Percentiles rank a stretch among this genome's conserved stretches.
Conservation (phyloP, 2,888 invertebrate species). For the Hemithea aestivaria region DNA sequence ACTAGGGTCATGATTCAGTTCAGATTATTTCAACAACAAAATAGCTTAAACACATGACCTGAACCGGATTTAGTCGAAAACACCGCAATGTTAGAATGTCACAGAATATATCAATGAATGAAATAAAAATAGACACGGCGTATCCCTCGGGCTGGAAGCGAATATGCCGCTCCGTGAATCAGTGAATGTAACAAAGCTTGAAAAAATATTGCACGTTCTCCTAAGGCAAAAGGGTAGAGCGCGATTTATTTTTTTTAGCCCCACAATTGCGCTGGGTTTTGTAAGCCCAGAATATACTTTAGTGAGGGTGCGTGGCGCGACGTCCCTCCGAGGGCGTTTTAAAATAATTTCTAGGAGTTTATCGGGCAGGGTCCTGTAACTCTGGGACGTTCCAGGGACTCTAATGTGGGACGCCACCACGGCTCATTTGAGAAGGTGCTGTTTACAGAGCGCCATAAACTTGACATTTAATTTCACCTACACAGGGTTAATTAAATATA, state of each 20-base stretch:
- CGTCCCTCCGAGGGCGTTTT: slow-evolving; percentile 25
- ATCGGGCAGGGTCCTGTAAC: slow-evolving; percentile 27
- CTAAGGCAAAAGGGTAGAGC: slow-evolving; percentile 21
- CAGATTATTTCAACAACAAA: too few relatives aligned
- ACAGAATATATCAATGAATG: slow-evolving; percentile 10
- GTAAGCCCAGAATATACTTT: slow-evolving; percentile 32
- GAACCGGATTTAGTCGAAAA: too few relatives aligned
- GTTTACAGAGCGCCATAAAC: background rate
- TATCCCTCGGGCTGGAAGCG: slow-evolving; percentile 7
- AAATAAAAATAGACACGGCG: slow-evolving; percentile 11
- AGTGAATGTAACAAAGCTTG: slow-evolving; percentile 32
- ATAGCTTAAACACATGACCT: too few relatives aligned
- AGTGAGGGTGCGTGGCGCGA: slow-evolving; percentile 14
- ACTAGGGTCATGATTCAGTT: too few relatives aligned
- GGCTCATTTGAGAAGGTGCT: slow-evolving; percentile 3
- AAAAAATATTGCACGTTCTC: slow-evolving; percentile 34
- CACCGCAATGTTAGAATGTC: background rate
- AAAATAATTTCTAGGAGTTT: slow-evolving; percentile 34
- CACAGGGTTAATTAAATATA: too few relatives aligned
- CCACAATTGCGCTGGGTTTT: slow-evolving; percentile 24
- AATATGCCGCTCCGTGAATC: slow-evolving; percentile 23
- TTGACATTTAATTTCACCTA: too few relatives aligned
- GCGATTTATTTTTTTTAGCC: slow-evolving; percentile 16
- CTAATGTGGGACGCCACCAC: slow-evolving; percentile 6
- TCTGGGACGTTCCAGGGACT: slow-evolving; percentile 4